Percentiles rank a stretch among this genome's conserved stretches.
phyloP scores from a whole-genome alignment of 1,140 invertebrate species.

The Drosophila asahinai region DNA sequence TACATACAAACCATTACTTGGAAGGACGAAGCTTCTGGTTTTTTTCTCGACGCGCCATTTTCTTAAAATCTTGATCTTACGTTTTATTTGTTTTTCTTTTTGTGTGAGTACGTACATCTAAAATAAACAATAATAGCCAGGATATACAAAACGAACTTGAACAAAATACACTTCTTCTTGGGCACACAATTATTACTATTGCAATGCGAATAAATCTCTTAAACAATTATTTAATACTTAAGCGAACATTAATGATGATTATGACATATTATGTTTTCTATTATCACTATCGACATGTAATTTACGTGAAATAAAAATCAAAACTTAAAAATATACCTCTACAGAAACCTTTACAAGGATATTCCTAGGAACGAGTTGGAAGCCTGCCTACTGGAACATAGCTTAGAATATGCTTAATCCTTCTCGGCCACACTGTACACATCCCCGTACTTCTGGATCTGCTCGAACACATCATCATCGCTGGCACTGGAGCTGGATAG shows the following conservation, averaged over 20 bases:
- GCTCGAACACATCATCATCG: conserved; percentile 66
- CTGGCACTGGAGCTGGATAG: conserved; percentile 46
- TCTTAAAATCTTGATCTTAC: conserved; percentile 41
- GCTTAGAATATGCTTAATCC: background rate
- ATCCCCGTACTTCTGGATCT: conserved; percentile 53
- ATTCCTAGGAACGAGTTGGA: conserved; percentile 24
- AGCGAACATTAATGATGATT: conserved; percentile 72
- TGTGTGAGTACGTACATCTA: conserved; percentile 55
- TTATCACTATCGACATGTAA: conserved; percentile 80
- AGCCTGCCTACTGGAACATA: background rate
- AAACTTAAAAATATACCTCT: conserved; percentile 47
- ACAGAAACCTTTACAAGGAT: conserved; percentile 3
- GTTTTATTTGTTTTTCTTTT: conserved; percentile 55
- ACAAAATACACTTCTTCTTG: conserved; percentile 13
- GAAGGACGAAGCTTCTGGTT: conserved; percentile 38
- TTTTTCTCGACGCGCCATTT: conserved; percentile 71
- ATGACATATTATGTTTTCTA: conserved; percentile 81
- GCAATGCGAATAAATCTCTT: conserved; percentile 72
- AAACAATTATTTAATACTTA: conserved; percentile 81
- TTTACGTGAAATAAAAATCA: conserved; percentile 80
- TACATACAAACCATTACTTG: conserved; percentile 69
- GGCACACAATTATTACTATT: conserved; percentile 46
- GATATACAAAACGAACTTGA: conserved; percentile 35
- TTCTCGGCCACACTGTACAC: conserved; percentile 56
- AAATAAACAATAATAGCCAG: conserved; percentile 34